Percentiles rank a stretch among this genome's conserved stretches.
Evolutionary conservation across 2,797 vertebrate species (phyloP).

Genomic region (Pangasius larnaudii): DNA sequence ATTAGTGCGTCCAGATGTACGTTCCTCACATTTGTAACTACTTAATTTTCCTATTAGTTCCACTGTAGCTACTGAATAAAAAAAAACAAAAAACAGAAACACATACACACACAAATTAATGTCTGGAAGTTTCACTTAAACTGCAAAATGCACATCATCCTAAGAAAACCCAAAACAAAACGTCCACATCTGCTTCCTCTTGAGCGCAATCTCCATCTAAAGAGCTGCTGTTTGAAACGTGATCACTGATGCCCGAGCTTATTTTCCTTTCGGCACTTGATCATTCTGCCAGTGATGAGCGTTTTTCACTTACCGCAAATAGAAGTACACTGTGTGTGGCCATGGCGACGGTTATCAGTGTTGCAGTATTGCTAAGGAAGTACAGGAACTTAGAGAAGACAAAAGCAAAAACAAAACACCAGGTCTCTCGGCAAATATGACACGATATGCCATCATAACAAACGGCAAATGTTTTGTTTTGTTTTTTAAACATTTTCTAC

Average conservation of each 20-base stretch:
- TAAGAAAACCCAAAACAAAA: conserved; percentile 4
- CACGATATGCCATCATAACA: conserved; percentile 12
- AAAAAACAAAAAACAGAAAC: neutral
- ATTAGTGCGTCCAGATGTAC: neutral
- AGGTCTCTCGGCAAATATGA: conserved; percentile 27
- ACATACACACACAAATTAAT: neutral
- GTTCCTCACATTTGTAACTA: neutral
- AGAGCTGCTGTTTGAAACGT: conserved; percentile 36
- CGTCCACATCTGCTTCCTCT: conserved; percentile 41
- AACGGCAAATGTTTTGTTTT: neutral
- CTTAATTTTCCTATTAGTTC: conserved; percentile 12
- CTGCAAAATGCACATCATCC: neutral
- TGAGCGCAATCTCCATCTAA: conserved; percentile 27
- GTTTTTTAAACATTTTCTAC: conserved; percentile 19
- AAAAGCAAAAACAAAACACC: conserved; percentile 36
- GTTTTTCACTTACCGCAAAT: conserved; percentile 31
- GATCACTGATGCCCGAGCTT: conserved; percentile 20
- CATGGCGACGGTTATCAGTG: conserved; percentile 54
- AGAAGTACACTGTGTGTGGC: conserved; percentile 35
- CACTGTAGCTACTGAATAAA: neutral
- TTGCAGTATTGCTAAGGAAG: conserved; percentile 44
- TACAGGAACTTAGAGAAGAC: conserved; percentile 42
- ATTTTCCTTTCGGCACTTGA: conserved; percentile 41
- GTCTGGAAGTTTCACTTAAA: neutral
- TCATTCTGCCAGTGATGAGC: conserved; percentile 13